Percentiles rank a stretch among this genome's conserved stretches.
Evolutionary conservation across 2,113 vertebrate genomes (phyloP).

Genomic region (Lipophrys pholis): DNA sequence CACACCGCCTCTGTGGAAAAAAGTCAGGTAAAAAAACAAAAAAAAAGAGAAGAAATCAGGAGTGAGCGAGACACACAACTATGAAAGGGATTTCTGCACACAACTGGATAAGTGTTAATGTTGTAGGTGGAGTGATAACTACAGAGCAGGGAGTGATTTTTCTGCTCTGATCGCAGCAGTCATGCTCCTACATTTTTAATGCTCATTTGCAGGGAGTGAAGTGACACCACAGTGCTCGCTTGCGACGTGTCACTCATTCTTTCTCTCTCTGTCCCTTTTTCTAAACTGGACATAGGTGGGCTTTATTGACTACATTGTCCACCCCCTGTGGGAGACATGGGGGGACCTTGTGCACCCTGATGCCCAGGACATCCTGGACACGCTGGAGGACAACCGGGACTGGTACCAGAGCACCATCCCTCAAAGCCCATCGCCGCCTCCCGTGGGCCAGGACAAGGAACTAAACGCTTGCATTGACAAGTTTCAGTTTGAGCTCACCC

Average conservation of each 20-base stretch:
- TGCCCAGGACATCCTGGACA: conserved; percentile 93
- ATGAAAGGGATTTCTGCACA: background rate
- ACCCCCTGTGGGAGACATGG: conserved; percentile 95
- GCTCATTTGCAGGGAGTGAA: conserved; percentile 36
- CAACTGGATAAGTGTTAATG: conserved; percentile 43
- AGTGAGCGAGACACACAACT: background rate
- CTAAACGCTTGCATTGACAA: conserved; percentile 81
- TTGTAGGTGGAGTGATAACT: conserved; percentile 45
- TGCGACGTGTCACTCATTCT: conserved; percentile 13
- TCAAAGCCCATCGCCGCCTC: conserved; percentile 90
- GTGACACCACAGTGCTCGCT: conserved; percentile 42
- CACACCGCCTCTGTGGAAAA: conserved; percentile 94
- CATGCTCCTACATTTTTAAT: conserved; percentile 68
- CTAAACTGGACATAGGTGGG: conserved; percentile 84
- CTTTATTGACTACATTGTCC: conserved; percentile 95
- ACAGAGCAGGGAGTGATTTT: conserved; percentile 40
- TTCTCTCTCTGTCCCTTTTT: conserved; percentile 1
- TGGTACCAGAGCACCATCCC: conserved; percentile 95
- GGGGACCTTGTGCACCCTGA: conserved; percentile 93
- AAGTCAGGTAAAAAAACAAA: conserved; percentile 86
- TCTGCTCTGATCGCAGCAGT: conserved; percentile 64
- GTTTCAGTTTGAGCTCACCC: conserved; percentile 85
- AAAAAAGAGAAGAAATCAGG: conserved; percentile 36
- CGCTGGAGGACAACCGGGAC: conserved; percentile 93
- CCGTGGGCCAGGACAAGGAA: conserved; percentile 77